phyloP scores from a whole-genome alignment of 1,140 invertebrate genomes.

The Asbolus verrucosus region DNA sequence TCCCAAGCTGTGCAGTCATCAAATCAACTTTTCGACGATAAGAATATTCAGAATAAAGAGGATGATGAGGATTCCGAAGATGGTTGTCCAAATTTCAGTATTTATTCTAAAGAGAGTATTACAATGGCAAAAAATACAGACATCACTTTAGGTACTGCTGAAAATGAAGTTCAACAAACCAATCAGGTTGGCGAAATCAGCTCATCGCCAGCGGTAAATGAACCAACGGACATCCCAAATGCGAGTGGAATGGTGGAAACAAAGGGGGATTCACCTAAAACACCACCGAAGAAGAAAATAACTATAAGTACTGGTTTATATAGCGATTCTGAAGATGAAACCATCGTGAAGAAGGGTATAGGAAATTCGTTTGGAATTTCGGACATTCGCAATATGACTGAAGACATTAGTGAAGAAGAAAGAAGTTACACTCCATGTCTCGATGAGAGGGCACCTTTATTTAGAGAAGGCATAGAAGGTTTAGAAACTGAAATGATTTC shows the following conservation, averaged over 20 bases:
- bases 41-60: conserved; percentile 51
- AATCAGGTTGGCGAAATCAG: conserved; percentile 60
- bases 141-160: conserved; percentile 63
- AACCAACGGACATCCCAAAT: conserved; percentile 12
- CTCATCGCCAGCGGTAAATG: conserved; percentile 53
- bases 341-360: conserved; percentile 53
- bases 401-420: conserved; percentile 73
- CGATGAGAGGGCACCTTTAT: conserved; percentile 67
- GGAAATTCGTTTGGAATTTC: conserved; percentile 55
- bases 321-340: conserved; percentile 63
- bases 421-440: conserved; percentile 76
- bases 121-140: conserved; percentile 74
- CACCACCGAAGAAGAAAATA: conserved; percentile 44
- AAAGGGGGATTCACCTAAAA: no score
- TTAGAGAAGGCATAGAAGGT: conserved; percentile 68
- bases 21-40: conserved; percentile 45
- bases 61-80: conserved; percentile 74
- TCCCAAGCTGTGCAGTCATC: conserved; percentile 49
- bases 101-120: conserved; percentile 84
- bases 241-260: no score
- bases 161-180: conserved; percentile 44
- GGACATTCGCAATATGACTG: conserved; percentile 68
- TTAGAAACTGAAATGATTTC: conserved; percentile 80
- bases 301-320: conserved; percentile 55
- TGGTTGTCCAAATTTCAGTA: conserved; percentile 85